Conservation (phyloP, 2,888 invertebrate species). For the Drosophila meridionalis region DNA sequence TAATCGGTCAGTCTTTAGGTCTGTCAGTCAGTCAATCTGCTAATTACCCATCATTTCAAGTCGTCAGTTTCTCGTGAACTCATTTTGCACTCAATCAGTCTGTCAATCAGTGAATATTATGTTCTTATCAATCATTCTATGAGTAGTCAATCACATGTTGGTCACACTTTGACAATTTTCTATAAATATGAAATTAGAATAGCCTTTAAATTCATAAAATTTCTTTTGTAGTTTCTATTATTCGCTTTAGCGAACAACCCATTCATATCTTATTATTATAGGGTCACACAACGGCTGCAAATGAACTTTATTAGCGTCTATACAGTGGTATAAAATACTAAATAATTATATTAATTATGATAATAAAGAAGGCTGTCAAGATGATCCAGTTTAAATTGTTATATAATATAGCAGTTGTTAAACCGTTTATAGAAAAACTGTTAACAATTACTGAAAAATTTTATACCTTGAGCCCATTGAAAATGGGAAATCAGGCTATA, state of each 20-base stretch:
- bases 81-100: background rate
- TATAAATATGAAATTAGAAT: background rate
- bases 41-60: too few relatives aligned
- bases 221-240: constrained; percentile 16
- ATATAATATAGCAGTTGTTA: background rate
- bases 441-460: too few relatives aligned
- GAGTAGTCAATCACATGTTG: too few relatives aligned
- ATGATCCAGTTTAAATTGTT: background rate
- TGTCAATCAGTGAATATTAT: background rate
- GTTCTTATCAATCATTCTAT: background rate
- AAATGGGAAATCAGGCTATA: too few relatives aligned
- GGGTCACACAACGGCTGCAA: constrained; percentile 9
- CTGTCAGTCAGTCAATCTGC: background rate
- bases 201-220: constrained; percentile 10
- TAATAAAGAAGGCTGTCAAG: background rate
- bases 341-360: background rate
- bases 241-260: constrained; percentile 8
- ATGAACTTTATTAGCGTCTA: constrained; percentile 13
- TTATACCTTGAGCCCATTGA: too few relatives aligned
- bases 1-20: background rate
- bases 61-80: too few relatives aligned
- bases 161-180: background rate
- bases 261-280: constrained; percentile 19
- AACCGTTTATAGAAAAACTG: too few relatives aligned
- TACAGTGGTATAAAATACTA: constrained; percentile 21